Conservation (phyloP, 2,113 vertebrate species). For the Stictonetta naevosa region DNA sequence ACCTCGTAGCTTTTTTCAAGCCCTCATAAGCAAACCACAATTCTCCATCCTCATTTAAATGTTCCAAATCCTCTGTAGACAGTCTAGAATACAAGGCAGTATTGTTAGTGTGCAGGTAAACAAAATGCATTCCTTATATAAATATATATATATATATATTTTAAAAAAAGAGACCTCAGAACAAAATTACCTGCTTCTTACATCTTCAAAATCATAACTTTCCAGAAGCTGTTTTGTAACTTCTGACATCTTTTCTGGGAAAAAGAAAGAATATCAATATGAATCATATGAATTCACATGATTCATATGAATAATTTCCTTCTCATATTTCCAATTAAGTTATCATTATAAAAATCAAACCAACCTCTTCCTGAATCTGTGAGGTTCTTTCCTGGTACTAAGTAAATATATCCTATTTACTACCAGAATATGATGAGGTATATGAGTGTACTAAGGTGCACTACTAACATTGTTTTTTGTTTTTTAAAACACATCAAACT, state of each 20-base stretch:
- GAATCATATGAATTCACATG: background rate
- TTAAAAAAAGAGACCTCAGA: background rate
- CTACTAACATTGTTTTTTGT: accelerated
- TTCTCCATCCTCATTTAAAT: slow-evolving; percentile 87
- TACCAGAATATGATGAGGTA: background rate
- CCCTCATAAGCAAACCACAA: slow-evolving; percentile 87
- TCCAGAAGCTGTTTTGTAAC: slow-evolving; percentile 87
- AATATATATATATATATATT: background rate
- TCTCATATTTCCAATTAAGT: background rate
- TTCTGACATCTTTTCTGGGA: slow-evolving; percentile 87
- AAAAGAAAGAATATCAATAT: background rate
- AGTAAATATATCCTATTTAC: background rate
- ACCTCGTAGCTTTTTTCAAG: slow-evolving; percentile 92
- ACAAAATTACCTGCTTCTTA: slow-evolving; percentile 82
- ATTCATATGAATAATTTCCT: background rate
- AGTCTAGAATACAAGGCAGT: slow-evolving; percentile 76
- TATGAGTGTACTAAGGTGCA: no score
- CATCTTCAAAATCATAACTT: slow-evolving; percentile 84
- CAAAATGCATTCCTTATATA: background rate
- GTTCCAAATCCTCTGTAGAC: slow-evolving; percentile 80
- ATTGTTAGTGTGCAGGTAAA: background rate
- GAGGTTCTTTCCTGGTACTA: background rate
- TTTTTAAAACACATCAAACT: background rate
- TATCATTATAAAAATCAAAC: background rate
- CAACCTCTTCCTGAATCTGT: background rate